Evolutionary conservation across 2,113 vertebrate species (phyloP).

Genomic region (Ptychochromis oligacanthus): DNA sequence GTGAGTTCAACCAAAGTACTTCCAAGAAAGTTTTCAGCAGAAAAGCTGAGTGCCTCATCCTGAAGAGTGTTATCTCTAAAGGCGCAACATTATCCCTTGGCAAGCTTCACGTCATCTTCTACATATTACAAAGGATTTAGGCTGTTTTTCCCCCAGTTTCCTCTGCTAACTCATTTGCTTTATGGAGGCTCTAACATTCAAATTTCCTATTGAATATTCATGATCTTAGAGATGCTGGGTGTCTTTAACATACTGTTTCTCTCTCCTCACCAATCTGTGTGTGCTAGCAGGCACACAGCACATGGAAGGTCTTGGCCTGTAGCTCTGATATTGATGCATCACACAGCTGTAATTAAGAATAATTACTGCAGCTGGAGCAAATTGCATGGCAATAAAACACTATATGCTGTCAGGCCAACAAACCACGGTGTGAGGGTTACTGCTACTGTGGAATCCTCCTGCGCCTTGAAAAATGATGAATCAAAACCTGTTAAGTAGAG

Average conservation of each 20-base stretch:
- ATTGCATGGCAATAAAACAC: constrained; percentile 42
- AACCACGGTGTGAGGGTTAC: constrained; percentile 22
- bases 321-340: constrained; percentile 54
- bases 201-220: constrained; percentile 60
- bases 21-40: constrained; percentile 52
- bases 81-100: constrained; percentile 29
- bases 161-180: constrained; percentile 28
- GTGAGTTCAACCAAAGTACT: constrained; percentile 55
- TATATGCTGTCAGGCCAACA: constrained; percentile 16
- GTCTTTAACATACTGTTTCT: constrained; percentile 22
- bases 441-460: neutral
- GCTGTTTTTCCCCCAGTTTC: neutral
- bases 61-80: constrained; percentile 45
- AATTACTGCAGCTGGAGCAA: constrained; percentile 58
- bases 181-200: constrained; percentile 30
- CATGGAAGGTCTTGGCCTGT: neutral
- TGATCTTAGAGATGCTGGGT: constrained; percentile 15
- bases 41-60: constrained; percentile 21
- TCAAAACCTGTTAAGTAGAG: constrained; percentile 12
- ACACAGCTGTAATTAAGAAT: constrained; percentile 59
- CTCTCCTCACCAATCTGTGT: neutral
- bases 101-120: constrained; percentile 36
- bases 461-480: constrained; percentile 2
- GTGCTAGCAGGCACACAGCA: neutral
- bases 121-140: constrained; percentile 43